phyloP scores from a whole-genome alignment of 1,140 invertebrate species.

The Halesus radiatus region DNA sequence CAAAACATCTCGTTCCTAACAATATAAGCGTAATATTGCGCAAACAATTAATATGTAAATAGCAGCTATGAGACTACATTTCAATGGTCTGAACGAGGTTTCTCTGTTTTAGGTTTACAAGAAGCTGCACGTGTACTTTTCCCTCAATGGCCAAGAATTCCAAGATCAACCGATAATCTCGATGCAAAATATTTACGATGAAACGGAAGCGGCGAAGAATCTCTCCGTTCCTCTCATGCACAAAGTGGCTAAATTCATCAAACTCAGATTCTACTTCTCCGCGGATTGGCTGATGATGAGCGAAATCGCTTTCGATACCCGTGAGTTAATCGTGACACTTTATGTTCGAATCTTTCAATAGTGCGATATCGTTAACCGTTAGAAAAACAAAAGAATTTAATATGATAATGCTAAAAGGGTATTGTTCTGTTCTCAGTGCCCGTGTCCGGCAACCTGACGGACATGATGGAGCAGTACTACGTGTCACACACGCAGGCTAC shows the following conservation, averaged over 20 bases:
- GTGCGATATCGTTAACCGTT: no score
- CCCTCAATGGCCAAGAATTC: constrained; percentile 82
- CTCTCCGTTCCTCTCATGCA: constrained; percentile 82
- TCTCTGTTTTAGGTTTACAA: constrained; percentile 76
- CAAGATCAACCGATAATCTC: constrained; percentile 71
- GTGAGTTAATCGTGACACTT: constrained; percentile 66
- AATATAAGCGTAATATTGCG: no score
- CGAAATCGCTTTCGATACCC: constrained; percentile 86
- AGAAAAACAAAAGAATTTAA: no score
- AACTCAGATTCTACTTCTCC: constrained; percentile 83
- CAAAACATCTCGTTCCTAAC: no score
- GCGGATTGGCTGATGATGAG: constrained; percentile 92
- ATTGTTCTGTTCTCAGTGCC: constrained; percentile 59
- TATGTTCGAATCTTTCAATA: no score
- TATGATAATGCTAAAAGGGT: no score
- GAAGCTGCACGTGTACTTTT: constrained; percentile 81
- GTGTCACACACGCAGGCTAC: constrained; percentile 59
- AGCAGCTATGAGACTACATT: no score
- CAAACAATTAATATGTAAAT: no score
- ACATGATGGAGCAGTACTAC: constrained; percentile 67
- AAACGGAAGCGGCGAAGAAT: constrained; percentile 75
- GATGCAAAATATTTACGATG: constrained; percentile 61
- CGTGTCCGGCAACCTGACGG: constrained; percentile 66
- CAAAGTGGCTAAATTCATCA: constrained; percentile 82
- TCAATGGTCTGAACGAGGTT: background rate